Conservation (phyloP, 2,797 vertebrate genomes). For the Iguana delicatissima region DNA sequence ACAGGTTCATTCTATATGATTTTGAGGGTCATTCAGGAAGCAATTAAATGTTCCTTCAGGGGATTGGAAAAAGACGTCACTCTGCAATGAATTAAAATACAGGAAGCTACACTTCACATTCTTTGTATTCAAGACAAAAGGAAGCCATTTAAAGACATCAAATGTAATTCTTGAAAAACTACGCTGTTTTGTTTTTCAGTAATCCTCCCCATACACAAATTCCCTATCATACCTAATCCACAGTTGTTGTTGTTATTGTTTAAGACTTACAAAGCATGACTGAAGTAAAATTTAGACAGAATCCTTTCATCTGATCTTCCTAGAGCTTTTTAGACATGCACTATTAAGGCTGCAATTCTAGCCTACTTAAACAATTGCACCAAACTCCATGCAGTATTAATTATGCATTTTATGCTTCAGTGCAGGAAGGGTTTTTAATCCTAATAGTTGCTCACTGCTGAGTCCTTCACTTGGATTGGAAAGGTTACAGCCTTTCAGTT, state of each 20-base stretch:
- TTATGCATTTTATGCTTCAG: background rate
- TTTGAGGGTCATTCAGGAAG: slow-evolving; percentile 82
- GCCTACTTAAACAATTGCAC: background rate
- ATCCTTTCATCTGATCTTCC: background rate
- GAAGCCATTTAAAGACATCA: slow-evolving; percentile 27
- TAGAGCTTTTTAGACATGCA: background rate
- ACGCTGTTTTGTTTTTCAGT: background rate
- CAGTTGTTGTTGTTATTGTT: background rate
- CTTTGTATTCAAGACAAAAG: slow-evolving; percentile 18
- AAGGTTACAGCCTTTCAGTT: too few relatives aligned
- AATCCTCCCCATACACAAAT: background rate
- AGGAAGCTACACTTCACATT: slow-evolving; percentile 40
- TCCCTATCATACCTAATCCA: background rate
- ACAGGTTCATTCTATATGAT: slow-evolving; percentile 82
- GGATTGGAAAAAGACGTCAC: slow-evolving; percentile 66
- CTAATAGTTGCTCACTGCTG: background rate
- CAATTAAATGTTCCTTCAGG: slow-evolving; percentile 79
- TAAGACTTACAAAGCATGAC: background rate
- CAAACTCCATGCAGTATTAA: background rate
- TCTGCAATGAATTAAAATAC: slow-evolving; percentile 45
- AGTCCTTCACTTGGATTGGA: background rate
- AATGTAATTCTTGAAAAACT: background rate
- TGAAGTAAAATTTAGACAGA: background rate
- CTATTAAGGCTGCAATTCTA: background rate
- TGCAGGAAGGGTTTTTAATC: background rate